Conservation (phyloP, 2,888 invertebrate species). For the Lydus trimaculatus region DNA sequence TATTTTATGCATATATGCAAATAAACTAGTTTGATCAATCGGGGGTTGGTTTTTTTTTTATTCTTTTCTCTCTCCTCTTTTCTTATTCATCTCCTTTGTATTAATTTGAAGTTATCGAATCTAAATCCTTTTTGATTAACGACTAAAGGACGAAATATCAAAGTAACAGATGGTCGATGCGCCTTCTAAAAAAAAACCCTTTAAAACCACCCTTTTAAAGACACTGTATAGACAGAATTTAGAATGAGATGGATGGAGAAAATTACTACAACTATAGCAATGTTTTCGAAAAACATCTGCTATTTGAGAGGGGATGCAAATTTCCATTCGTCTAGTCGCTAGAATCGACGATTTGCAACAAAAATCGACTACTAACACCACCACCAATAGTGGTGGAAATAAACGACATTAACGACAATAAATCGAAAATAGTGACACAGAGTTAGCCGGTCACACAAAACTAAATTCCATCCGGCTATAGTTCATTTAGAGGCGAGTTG, state of each 20-base stretch:
- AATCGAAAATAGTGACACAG: slow-evolving; percentile 46
- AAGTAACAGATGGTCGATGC: slow-evolving; percentile 30
- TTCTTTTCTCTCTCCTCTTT: neutral
- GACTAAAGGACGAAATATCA: slow-evolving; percentile 26
- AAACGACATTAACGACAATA: slow-evolving; percentile 42
- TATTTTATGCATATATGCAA: slow-evolving; percentile 5
- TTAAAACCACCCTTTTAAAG: slow-evolving; percentile 27
- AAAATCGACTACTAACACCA: slow-evolving; percentile 24
- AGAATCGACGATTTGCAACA: neutral
- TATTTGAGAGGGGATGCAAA: slow-evolving; percentile 33
- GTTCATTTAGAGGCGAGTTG: slow-evolving; percentile 56
- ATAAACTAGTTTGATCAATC: slow-evolving; percentile 2
- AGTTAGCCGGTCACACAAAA: slow-evolving; percentile 55
- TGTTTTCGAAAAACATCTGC: slow-evolving; percentile 21
- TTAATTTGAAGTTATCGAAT: slow-evolving; percentile 2
- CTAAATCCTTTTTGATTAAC: slow-evolving; percentile 11
- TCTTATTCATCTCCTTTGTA: neutral
- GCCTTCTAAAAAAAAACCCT: slow-evolving; percentile 28
- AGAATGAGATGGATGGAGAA: neutral
- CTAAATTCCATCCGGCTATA: slow-evolving; percentile 59
- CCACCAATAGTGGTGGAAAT: slow-evolving; percentile 34
- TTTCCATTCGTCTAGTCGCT: too few relatives aligned
- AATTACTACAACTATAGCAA: neutral
- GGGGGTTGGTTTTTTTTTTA: neutral
- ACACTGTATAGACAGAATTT: neutral